Evolutionary conservation across 2,888 invertebrate genomes (phyloP), one percentile per base, ranked within the genome.

Genomic region (Melipona bicolor): DNA sequence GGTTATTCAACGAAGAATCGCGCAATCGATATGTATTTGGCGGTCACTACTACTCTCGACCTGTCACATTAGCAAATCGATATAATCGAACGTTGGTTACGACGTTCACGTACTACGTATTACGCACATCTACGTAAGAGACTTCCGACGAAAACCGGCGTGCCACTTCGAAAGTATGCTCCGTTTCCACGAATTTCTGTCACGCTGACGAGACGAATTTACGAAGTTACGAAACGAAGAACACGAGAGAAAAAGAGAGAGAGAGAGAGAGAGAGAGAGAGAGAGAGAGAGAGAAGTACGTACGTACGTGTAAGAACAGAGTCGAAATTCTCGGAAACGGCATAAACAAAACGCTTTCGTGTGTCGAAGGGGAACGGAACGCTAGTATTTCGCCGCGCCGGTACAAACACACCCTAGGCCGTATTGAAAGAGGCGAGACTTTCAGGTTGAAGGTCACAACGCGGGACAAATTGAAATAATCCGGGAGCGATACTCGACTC

Each of bases 381-480:
- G 27, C n/a, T 52, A n/a, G 54, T 36, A 19, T 77, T 65, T 77
- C 24, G 24, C 32, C 24, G 13, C 15, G 77, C 64, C 52, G 19
- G n/a, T 67, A 67, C 56, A 65, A 50, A 56, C 50, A 56, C 50
- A 21, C 49, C 52, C 43, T 43, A 2, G 52, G n/a, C 64, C 56
- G 56, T 56, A 80, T 69, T 50, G 69, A 70, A 67, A 70, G 21
- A 24, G 27, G 56, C 43, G 24, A 80, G 80, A 59, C 56, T 80
- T 81, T 82, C 82, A 75, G 81, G 75, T 82, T 82, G 79, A 75
- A 73, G 84, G 83, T 78, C 67, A 81, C 76, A n/a, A 64, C 32
- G 68, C 64, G 36, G 36, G 32, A 73, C 52, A 17, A 62, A 50
- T 43, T 49, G 50, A 67, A 68, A 52, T 64, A 59, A 76, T 50